These are phyloP conservation scores for Phenganax marumi DNA, from an alignment of 92 coral and sea anemone genomes.

Conservation along the genomic window DNA sequence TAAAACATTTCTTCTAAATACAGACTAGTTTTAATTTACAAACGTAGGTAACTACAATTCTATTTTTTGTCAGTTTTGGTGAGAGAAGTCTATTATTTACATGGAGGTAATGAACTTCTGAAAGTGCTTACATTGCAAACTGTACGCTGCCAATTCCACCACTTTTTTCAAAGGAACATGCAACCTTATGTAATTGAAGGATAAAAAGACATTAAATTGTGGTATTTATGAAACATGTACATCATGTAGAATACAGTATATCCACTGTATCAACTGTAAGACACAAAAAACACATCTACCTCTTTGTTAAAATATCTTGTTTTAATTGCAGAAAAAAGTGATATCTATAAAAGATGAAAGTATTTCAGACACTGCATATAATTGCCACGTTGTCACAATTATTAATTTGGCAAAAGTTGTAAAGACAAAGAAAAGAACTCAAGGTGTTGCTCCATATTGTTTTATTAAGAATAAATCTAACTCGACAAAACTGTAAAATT, in stretches of 20 bases:
- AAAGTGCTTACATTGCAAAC: constrained; percentile 85
- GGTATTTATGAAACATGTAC: background rate
- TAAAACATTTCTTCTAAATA: too few relatives aligned
- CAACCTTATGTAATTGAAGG: constrained; percentile 53
- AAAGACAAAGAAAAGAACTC: too few relatives aligned
- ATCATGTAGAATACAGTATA: background rate
- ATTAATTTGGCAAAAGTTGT: too few relatives aligned
- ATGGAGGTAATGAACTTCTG: background rate
- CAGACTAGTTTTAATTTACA: too few relatives aligned
- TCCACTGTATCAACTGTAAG: background rate
- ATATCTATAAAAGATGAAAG: constrained; percentile 58
- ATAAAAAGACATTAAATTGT: background rate
- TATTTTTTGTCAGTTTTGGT: background rate
- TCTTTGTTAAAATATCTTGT: constrained; percentile 76
- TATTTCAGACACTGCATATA: background rate
- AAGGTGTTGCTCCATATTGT: too few relatives aligned
- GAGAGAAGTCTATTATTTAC: background rate
- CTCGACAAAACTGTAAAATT: too few relatives aligned
- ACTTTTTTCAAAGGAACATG: constrained; percentile 83
- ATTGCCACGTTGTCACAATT: too few relatives aligned
- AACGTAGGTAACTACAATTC: too few relatives aligned
- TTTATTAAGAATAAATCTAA: too few relatives aligned
- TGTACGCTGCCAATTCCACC: constrained; percentile 85
- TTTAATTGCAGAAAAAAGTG: constrained; percentile 95
- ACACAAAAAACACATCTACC: constrained; percentile 57